Base-by-base conservation (phyloP, 2,113 vertebrate species). In the Salvator merianae region DNA sequence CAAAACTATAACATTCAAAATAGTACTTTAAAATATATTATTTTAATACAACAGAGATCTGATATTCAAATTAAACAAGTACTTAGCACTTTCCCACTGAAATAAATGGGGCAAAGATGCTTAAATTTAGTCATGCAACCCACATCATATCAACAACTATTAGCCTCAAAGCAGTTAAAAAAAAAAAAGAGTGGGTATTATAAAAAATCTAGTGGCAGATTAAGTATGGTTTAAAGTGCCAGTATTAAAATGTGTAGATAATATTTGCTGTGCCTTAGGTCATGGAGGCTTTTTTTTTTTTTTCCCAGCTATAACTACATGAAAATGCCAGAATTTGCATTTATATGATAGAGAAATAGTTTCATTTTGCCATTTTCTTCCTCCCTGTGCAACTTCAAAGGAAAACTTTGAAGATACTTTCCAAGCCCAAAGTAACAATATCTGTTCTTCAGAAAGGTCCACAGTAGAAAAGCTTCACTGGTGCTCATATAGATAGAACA, bases 291-390 rank as follows among this genome's bases (percentile, higher is more conserved):
- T 76, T 83, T 50, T 70, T 82, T 84, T 55, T 76, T 83, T 50
- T 70, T 82, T 84, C 38, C 63, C 14, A 68, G 10, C 24, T 76
- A 30, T 38, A 38, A 38, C 65, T 77, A 79, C 40, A 50, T 53
- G 62, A 85, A 85, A 80, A 80, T 74, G 70, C 70, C 77, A 74
- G 59, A 32, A 85, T 85, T 79, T 85, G 71, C 70, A 74, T 85
- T 85, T 66, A 80, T 74, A 72, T 38, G 69, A 79, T 66, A 53
- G 77, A 38, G 32, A 85, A 68, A 74, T 80, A 26, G 50, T 81
- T 74, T 75, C 62, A 55, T 68, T 80, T 79, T 74, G n/a, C 43
- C 53, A 34, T 66, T 50, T 74, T 32, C 40, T 80, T 36, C 40
- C n/a, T 69, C 72, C 2, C 18, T 3, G 38, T 79, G 30, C 10